These are phyloP conservation scores for Trichacis sp. DNA, from an alignment of 2,888 invertebrate genomes.

Conservation along the genomic window DNA sequence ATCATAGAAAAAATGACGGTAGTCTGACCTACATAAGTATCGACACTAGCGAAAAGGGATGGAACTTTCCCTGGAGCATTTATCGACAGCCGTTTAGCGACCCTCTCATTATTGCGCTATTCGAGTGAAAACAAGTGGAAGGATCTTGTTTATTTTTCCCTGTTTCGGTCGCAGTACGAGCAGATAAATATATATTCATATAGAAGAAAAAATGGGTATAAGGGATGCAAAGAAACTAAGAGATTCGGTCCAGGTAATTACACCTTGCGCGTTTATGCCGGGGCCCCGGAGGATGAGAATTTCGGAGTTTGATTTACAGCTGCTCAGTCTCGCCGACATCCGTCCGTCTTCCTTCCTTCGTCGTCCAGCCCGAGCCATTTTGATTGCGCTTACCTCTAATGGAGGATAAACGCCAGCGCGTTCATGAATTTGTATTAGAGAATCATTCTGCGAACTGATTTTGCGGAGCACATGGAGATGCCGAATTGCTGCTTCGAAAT, in stretches of 20 bases:
- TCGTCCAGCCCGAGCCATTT: constrained; percentile 47
- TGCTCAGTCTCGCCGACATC: constrained; percentile 46
- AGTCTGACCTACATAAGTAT: constrained; percentile 37
- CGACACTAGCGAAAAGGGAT: constrained; percentile 26
- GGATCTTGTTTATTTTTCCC: constrained; percentile 47
- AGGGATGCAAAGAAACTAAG: constrained; percentile 26
- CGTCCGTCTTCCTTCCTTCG: constrained; percentile 42
- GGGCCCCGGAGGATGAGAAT: constrained; percentile 44
- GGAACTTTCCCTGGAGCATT: constrained; percentile 43
- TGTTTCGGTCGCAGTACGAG: constrained; percentile 41
- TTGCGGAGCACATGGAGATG: no score
- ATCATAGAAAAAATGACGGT: constrained; percentile 12
- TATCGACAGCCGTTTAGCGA: constrained; percentile 47
- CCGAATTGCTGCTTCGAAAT: no score
- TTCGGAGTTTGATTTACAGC: constrained; percentile 66
- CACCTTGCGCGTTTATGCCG: constrained; percentile 32
- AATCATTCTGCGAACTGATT: constrained; percentile 37
- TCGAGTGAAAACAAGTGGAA: constrained; percentile 51
- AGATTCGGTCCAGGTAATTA: constrained; percentile 41
- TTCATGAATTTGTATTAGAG: constrained; percentile 68
- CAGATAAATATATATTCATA: constrained; percentile 37
- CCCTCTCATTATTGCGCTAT: constrained; percentile 50
- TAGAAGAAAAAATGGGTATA: constrained; percentile 17
- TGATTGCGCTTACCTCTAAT: constrained; percentile 66
- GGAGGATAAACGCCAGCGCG: constrained; percentile 60